Evolutionary conservation across 2,888 invertebrate genomes (phyloP).

Genomic region (Athetis lepigone): DNA sequence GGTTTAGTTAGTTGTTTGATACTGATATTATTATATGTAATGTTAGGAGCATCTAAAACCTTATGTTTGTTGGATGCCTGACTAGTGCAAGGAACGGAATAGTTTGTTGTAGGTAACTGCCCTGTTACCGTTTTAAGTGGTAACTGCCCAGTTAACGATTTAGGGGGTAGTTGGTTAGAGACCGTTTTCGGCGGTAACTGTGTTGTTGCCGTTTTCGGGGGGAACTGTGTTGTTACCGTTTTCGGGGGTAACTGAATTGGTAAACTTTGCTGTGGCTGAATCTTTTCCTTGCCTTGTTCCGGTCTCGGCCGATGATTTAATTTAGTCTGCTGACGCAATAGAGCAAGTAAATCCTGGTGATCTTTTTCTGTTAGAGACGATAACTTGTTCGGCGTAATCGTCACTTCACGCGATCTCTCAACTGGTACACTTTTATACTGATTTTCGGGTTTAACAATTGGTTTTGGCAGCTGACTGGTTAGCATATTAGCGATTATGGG

Average conservation of each 20-base stretch:
- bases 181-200: slow-evolving; percentile 26
- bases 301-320: slow-evolving; percentile 34
- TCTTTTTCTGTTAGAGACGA: slow-evolving; percentile 74
- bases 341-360: slow-evolving; percentile 75
- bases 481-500: slow-evolving; percentile 43
- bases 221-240: slow-evolving; percentile 23
- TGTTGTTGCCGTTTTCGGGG: background rate
- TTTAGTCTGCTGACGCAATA: slow-evolving; percentile 77
- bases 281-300: slow-evolving; percentile 38
- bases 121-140: slow-evolving; percentile 2
- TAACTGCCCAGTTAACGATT: slow-evolving; percentile 19
- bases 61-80: slow-evolving; percentile 36
- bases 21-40: slow-evolving; percentile 25
- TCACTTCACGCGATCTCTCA: slow-evolving; percentile 20
- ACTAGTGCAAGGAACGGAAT: slow-evolving; percentile 40
- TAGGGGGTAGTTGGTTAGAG: too few species aligned
- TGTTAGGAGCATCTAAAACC: slow-evolving; percentile 22
- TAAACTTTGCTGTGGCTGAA: slow-evolving; percentile 23
- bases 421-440: slow-evolving; percentile 25
- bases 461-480: background rate
- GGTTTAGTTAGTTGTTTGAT: slow-evolving; percentile 41
- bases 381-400: slow-evolving; percentile 12
- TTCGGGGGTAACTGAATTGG: slow-evolving; percentile 18
- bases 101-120: slow-evolving; percentile 17
- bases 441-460: slow-evolving; percentile 10